Percentiles rank a stretch among this genome's conserved stretches.
phyloP scores from a whole-genome alignment of 2,888 invertebrate genomes.

The Blera fallax region DNA sequence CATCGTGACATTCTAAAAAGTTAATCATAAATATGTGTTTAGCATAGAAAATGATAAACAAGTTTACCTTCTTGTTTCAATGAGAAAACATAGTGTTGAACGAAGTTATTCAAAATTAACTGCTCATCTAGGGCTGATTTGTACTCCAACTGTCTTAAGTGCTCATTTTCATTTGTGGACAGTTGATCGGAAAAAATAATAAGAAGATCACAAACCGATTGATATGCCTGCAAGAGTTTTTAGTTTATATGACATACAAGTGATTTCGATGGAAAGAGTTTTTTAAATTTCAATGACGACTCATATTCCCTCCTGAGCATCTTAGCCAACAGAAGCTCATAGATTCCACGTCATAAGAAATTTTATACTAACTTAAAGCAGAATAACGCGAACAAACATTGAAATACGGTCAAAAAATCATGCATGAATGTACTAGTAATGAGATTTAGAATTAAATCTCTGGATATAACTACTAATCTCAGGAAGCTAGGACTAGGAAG shows the following conservation, averaged over 20 bases:
- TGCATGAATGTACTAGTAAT: no score
- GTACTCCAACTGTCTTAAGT: constrained; percentile 87
- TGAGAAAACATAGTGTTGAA: constrained; percentile 96
- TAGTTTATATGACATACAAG: no score
- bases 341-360: no score
- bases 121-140: constrained; percentile 91
- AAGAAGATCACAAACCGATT: constrained; percentile 96
- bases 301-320: no score
- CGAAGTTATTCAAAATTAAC: constrained; percentile 92
- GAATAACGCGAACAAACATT: no score
- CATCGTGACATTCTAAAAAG: constrained; percentile 92
- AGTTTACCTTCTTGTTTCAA: constrained; percentile 92
- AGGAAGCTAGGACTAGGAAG: no score
- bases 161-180: constrained; percentile 82
- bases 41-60: background rate
- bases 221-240: constrained; percentile 91
- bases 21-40: background rate
- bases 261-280: no score
- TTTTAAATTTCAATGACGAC: no score
- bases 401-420: constrained; percentile 17
- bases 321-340: no score
- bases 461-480: no score
- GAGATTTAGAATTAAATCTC: no score
- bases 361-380: no score
- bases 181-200: constrained; percentile 96